These are phyloP conservation scores for Digitonthophagus gazella DNA, from an alignment of 2,888 invertebrate genomes.

Conservation along the genomic window DNA sequence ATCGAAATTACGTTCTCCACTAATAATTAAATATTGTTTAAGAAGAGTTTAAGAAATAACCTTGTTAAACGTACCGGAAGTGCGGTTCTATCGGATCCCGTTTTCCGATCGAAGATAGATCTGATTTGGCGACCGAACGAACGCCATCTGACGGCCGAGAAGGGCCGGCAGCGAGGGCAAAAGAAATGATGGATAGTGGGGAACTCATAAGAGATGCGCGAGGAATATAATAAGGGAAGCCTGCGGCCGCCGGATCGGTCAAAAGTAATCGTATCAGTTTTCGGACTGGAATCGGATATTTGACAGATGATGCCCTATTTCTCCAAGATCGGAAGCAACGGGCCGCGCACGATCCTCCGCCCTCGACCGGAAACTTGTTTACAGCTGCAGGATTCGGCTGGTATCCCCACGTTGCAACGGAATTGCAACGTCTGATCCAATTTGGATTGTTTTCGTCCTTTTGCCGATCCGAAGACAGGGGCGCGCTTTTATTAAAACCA, in stretches of 20 bases:
- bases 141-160: background rate
- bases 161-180: constrained; percentile 13
- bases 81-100: background rate
- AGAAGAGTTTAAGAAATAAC: background rate
- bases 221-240: constrained; percentile 46
- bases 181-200: constrained; percentile 44
- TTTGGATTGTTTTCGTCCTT: constrained; percentile 25
- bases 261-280: constrained; percentile 34
- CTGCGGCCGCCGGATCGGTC: constrained; percentile 35
- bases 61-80: background rate
- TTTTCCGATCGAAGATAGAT: background rate
- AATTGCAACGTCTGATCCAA: constrained; percentile 31
- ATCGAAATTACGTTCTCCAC: background rate
- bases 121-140: background rate
- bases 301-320: constrained; percentile 35
- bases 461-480: constrained; percentile 14
- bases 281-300: constrained; percentile 14
- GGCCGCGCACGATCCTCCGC: background rate
- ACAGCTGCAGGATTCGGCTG: constrained; percentile 25
- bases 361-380: constrained; percentile 25
- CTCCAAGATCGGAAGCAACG: constrained; percentile 8
- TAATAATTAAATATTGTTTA: background rate
- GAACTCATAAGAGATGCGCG: constrained; percentile 45
- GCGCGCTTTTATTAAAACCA: constrained; percentile 19
- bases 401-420: constrained; percentile 27